Percentiles rank a stretch among this genome's conserved stretches.
phyloP scores from a whole-genome alignment of 2,113 vertebrate genomes.

The Chascanopsetta lugubris region DNA sequence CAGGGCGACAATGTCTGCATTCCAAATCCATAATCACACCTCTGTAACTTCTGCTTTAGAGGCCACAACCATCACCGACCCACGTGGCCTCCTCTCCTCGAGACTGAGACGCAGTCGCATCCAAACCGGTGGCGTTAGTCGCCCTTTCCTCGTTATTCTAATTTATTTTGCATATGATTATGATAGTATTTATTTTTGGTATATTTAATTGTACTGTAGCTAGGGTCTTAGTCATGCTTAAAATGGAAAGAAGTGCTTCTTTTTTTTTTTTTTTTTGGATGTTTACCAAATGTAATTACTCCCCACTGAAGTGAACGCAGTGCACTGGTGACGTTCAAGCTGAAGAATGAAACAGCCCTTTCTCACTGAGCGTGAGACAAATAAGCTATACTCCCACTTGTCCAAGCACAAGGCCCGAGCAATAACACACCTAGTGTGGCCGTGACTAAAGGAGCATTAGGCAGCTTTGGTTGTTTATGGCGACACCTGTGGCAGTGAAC shows the following conservation, averaged over 20 bases:
- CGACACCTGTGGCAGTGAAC: too few relatives aligned
- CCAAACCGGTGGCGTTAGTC: constrained; percentile 56
- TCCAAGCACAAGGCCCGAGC: constrained; percentile 76
- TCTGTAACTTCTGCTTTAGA: constrained; percentile 56
- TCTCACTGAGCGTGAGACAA: constrained; percentile 56
- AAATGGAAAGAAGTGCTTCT: constrained; percentile 28
- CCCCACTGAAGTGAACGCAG: constrained; percentile 36
- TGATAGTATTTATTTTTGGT: constrained; percentile 78
- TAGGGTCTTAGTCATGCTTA: constrained; percentile 60
- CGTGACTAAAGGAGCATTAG: too few relatives aligned
- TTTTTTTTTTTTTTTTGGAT: background rate
- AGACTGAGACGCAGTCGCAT: constrained; percentile 31
- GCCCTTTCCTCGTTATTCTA: constrained; percentile 48
- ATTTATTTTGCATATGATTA: constrained; percentile 76
- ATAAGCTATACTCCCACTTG: constrained; percentile 72
- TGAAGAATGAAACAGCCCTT: constrained; percentile 32
- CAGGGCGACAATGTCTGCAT: constrained; percentile 73
- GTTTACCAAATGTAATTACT: constrained; percentile 36
- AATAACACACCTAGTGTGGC: constrained; percentile 68
- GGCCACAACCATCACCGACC: constrained; percentile 42
- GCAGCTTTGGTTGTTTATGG: too few relatives aligned
- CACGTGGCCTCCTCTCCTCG: constrained; percentile 40
- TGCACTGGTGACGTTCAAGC: constrained; percentile 42
- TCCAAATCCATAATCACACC: constrained; percentile 65
- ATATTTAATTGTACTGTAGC: constrained; percentile 73